Conservation (phyloP, 64 coral and sea anemone genomes). For the Montipora foliosa region DNA sequence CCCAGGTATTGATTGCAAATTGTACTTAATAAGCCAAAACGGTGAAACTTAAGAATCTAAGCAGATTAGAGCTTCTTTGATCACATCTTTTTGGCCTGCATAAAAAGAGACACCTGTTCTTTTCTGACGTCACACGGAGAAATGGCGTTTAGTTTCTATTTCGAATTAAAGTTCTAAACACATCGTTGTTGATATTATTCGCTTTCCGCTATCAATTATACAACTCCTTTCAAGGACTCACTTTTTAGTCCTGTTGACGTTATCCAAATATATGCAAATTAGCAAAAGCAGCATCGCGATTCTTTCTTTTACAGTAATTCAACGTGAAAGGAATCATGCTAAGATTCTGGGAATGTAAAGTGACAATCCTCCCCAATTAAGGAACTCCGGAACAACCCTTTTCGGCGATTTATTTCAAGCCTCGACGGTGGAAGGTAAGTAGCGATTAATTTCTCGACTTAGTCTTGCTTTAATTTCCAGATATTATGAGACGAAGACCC, state of each 20-base stretch:
- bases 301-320: background rate
- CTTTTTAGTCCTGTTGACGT: background rate
- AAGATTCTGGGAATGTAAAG: background rate
- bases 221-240: background rate
- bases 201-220: background rate
- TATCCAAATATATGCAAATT: background rate
- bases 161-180: constrained; percentile 12
- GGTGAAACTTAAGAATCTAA: no score
- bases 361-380: background rate
- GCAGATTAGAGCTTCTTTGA: background rate
- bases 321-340: background rate
- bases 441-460: constrained; percentile 19
- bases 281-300: background rate
- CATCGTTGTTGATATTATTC: background rate
- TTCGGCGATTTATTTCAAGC: background rate
- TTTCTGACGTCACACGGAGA: constrained; percentile 3
- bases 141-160: constrained; percentile 22
- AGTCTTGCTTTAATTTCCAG: background rate
- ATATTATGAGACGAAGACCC: background rate
- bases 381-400: background rate
- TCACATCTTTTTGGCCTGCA: background rate
- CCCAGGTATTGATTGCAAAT: no score
- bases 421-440: background rate
- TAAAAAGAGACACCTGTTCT: background rate
- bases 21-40: no score